These are phyloP conservation scores for Astreopora myriophthalma DNA, from an alignment of 64 coral and sea anemone species.

Conservation along the genomic window DNA sequence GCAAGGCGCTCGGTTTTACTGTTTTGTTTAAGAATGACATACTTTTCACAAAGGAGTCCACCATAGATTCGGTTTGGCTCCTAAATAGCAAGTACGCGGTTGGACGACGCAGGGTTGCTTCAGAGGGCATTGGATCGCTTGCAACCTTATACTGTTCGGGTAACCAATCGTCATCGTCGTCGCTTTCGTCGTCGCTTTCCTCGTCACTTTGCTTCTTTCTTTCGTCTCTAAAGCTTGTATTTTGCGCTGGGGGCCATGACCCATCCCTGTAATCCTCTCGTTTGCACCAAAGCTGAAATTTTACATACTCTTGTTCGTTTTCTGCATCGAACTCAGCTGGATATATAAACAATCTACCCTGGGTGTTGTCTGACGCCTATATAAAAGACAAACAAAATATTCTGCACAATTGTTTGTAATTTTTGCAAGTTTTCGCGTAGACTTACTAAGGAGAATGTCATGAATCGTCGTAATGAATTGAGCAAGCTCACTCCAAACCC, in stretches of 20 bases:
- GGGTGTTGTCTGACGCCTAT: background rate
- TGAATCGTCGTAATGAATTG: too few species aligned
- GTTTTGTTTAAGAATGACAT: background rate
- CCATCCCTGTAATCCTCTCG: background rate
- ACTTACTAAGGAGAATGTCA: too few species aligned
- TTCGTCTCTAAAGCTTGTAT: background rate
- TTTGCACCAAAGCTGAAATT: slow-evolving; percentile 10
- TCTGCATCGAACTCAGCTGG: slow-evolving; percentile 23
- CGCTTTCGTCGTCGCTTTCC: background rate
- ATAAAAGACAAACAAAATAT: background rate
- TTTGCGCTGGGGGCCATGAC: background rate
- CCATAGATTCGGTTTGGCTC: background rate
- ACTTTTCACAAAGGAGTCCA: background rate
- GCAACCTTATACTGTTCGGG: background rate
- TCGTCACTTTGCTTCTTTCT: background rate
- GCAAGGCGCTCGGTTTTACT: background rate
- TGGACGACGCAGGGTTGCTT: background rate
- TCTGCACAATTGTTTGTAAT: too few species aligned
- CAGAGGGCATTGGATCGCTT: background rate
- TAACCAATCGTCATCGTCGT: background rate
- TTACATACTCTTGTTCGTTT: background rate
- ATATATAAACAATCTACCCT: background rate
- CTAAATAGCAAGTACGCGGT: background rate
- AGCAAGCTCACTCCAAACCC: too few species aligned
- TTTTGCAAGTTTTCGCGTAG: too few species aligned